These are phyloP conservation scores for Acronicta aceris DNA, from an alignment of 2,888 invertebrate genomes.

Conservation along the genomic window DNA sequence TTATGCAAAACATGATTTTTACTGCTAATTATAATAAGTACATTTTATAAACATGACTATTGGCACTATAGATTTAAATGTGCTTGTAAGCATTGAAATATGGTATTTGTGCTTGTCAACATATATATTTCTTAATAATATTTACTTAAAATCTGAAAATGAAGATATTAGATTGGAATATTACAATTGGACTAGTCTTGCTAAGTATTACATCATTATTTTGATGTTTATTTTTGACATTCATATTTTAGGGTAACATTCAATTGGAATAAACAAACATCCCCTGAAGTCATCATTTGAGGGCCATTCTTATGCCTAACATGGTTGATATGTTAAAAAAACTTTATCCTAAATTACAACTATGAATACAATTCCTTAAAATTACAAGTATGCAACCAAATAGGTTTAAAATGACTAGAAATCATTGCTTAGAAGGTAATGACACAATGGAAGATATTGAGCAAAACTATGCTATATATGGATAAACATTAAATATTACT, in stretches of 20 bases:
- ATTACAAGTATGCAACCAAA: conserved; percentile 50
- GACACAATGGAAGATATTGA: conserved; percentile 65
- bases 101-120: conserved; percentile 36
- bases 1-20: conserved; percentile 44
- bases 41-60: conserved; percentile 9
- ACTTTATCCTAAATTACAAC: conserved; percentile 40
- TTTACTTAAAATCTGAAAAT: conserved; percentile 9
- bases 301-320: conserved; percentile 1
- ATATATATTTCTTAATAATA: conserved; percentile 37
- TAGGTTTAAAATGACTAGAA: conserved; percentile 55
- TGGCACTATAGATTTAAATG: conserved; percentile 20
- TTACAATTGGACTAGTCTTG: conserved; percentile 11
- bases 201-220: conserved; percentile 36
- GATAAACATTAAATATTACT: conserved; percentile 33
- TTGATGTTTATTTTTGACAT: conserved; percentile 6
- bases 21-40: conserved; percentile 21
- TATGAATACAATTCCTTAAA: conserved; percentile 51
- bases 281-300: background rate
- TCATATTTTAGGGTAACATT: background rate
- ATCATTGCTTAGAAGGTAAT: conserved; percentile 57
- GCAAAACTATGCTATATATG: conserved; percentile 57
- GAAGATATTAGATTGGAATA: conserved; percentile 5
- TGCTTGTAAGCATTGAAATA: conserved; percentile 32
- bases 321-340: conserved; percentile 53
- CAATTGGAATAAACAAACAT: too few species aligned